Evolutionary conservation across 2,888 invertebrate genomes (phyloP), one percentile per base, ranked within the genome.

Genomic region (Stegophylla sp.): DNA sequence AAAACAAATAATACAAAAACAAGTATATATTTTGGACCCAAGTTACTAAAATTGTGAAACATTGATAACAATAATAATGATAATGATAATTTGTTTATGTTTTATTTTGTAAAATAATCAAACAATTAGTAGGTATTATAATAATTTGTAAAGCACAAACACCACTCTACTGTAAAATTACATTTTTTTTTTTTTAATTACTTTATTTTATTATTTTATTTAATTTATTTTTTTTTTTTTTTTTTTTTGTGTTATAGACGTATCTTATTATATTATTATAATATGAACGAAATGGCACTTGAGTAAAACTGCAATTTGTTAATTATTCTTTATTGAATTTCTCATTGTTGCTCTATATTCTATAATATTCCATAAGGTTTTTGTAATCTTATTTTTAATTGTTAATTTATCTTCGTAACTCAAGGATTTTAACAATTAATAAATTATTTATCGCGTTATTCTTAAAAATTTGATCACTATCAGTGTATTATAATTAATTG

Each of bases 11-110:
- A 61, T 48, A 48, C 13, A n/a, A 73, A 45, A 61, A 61, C 61
- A 10, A 51, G 10, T n/a, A 28, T 13, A n/a, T 69, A 69, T 71
- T 53, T 72, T 56, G 34, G 41, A 56, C 56, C 34, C 56, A 56
- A 53, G 56, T 56, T 56, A 72, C 41, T 72, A 56, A 56, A 53
- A 23, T 56, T 56, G 71, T 53, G 10, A 64, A 41, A 41, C 10
- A 71, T 51, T 69, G 51, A 34, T 61, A 74, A 61, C 20, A 74
- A 63, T 61, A 74, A 74, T 74, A 74, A 74, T 74, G 28, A 74
- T 48, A 45, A 72, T 53, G 20, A 41, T 72, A 28, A 17, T 72
- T 17, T 1, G 53, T 56, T 53, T 72, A 41, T 56, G 23, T 72
- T 72, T 61, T 48, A 61, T 61, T 28, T 20, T 12, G 61, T 41